These are phyloP conservation scores for Engraulis encrasicolus DNA, from an alignment of 2,113 vertebrate species.

Conservation along the genomic window DNA sequence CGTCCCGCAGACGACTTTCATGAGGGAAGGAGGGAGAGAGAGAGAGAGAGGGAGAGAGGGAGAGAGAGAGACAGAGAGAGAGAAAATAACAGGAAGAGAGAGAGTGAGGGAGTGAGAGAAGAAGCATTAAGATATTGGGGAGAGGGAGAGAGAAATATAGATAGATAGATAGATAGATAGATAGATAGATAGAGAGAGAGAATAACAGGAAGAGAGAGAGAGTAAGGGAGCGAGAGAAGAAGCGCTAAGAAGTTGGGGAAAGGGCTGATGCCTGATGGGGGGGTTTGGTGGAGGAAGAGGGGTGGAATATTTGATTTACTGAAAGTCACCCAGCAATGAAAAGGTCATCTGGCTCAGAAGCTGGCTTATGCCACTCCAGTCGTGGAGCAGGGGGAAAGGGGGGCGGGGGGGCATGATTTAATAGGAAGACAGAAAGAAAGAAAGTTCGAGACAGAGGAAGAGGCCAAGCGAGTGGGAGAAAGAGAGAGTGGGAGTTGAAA, in stretches of 20 bases:
- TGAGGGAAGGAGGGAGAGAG: too few relatives aligned
- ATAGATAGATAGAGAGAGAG: conserved; percentile 24
- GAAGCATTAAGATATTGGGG: neutral
- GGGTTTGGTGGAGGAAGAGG: neutral
- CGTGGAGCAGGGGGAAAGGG: neutral
- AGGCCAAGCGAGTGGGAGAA: neutral
- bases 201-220: neutral
- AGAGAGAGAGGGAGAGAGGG: conserved; percentile 31
- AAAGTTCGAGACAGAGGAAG: neutral
- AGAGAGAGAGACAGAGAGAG: neutral
- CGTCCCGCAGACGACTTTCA: neutral
- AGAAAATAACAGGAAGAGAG: neutral
- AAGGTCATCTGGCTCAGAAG: neutral
- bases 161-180: too few relatives aligned
- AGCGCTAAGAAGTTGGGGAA: conserved; percentile 25
- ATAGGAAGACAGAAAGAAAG: neutral
- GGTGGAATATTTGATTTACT: neutral
- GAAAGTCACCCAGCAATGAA: neutral
- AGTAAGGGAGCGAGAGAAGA: conserved; percentile 38
- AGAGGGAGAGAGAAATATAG: conserved; percentile 20
- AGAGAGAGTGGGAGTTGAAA: neutral
- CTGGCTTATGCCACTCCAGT: neutral
- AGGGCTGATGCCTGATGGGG: neutral
- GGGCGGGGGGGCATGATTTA: too few relatives aligned
- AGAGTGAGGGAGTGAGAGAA: neutral